These are phyloP conservation scores for Drosophila rufa DNA, from an alignment of 1,140 invertebrate species.

Conservation along the genomic window DNA sequence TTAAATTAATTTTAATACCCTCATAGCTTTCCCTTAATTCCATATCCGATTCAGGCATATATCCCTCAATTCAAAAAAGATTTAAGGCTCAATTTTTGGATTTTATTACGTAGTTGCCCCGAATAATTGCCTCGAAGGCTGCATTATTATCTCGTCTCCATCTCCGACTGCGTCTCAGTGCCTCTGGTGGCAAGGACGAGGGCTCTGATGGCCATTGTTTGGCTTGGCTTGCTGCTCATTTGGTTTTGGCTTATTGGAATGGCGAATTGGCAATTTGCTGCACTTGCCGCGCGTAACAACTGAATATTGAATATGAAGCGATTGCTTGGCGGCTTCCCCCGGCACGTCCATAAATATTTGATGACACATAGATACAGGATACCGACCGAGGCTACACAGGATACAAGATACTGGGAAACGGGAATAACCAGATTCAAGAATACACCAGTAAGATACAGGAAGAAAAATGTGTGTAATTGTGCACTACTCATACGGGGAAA, in stretches of 20 bases:
- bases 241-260: constrained; percentile 62
- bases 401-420: not conserved
- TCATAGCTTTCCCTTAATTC: not conserved
- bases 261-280: constrained; percentile 63
- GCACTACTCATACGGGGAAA: constrained; percentile 52
- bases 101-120: constrained; percentile 11
- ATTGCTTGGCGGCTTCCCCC: constrained; percentile 60
- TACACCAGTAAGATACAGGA: constrained; percentile 7
- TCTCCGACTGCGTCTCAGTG: not conserved
- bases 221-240: constrained; percentile 56
- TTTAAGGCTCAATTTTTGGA: constrained; percentile 10
- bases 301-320: constrained; percentile 66
- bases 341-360: constrained; percentile 63
- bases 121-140: constrained; percentile 28
- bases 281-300: constrained; percentile 64
- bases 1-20: not conserved
- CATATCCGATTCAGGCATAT: too few relatives aligned
- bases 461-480: constrained; percentile 61
- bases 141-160: not conserved
- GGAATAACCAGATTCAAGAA: constrained; percentile 5
- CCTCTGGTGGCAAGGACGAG: not conserved
- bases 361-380: constrained; percentile 26
- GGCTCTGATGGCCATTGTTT: constrained; percentile 37
- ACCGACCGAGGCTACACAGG: too few relatives aligned
- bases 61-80: not conserved